These are phyloP conservation scores for Cuniculus paca DNA, from an alignment of 2,797 vertebrate genomes.

Conservation along the genomic window DNA sequence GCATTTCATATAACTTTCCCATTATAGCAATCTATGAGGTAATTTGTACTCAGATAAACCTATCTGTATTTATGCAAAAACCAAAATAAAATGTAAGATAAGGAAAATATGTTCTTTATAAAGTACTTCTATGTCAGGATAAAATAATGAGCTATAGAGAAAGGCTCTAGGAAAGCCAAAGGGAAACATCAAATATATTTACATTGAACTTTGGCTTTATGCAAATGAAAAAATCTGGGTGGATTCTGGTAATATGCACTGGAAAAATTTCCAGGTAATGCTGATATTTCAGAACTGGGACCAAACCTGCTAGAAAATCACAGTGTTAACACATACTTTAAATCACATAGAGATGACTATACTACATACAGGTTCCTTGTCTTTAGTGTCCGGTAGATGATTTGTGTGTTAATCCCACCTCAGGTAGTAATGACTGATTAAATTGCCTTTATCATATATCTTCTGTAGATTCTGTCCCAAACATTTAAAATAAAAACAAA, in stretches of 20 bases:
- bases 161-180: not conserved
- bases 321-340: not conserved
- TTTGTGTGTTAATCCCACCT: not conserved
- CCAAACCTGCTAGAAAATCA: not conserved
- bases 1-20: not conserved
- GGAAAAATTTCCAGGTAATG: not conserved
- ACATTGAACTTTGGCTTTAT: conserved; percentile 17
- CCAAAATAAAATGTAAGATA: conserved; percentile 33
- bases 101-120: conserved; percentile 1
- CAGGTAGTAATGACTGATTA: not conserved
- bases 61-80: conserved; percentile 10
- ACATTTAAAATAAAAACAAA: not conserved
- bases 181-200: conserved; percentile 35
- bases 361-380: not conserved
- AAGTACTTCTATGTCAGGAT: not conserved
- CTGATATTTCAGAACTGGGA: not conserved
- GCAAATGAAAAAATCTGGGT: not conserved
- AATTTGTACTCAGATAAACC: not conserved
- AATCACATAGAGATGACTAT: not conserved
- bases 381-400: conserved; percentile 18
- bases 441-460: not conserved
- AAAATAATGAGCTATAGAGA: not conserved
- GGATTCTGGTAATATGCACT: not conserved
- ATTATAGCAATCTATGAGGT: not conserved
- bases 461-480: not conserved